Conservation (phyloP, 2,113 vertebrate species). For the Hemichromis elongatus region DNA sequence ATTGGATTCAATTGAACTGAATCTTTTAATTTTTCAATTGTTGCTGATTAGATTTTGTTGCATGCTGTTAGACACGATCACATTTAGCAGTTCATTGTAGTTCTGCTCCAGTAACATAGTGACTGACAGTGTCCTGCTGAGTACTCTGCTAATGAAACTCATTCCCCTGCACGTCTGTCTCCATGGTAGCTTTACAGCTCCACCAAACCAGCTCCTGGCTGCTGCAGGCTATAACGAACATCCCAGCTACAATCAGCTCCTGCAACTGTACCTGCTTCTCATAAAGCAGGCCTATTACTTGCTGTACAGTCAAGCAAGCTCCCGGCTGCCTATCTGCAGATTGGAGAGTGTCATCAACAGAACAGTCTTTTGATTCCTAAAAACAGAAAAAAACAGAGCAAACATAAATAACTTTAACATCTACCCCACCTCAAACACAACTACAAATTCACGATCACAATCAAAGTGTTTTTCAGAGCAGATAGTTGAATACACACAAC, state of each 20-base stretch:
- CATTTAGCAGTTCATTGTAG: background rate
- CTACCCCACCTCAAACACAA: background rate
- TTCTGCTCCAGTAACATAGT: slow-evolving; percentile 37
- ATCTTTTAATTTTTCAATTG: background rate
- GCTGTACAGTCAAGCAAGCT: background rate
- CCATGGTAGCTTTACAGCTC: slow-evolving; percentile 36
- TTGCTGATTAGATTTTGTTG: background rate
- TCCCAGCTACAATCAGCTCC: background rate
- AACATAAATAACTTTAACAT: background rate
- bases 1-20: background rate
- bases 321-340: background rate
- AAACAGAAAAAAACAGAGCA: background rate
- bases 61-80: background rate
- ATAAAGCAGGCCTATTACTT: background rate
- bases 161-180: slow-evolving; percentile 58
- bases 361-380: background rate
- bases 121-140: slow-evolving; percentile 49
- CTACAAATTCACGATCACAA: background rate
- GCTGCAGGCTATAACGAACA: background rate
- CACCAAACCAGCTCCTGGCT: background rate
- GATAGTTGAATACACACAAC: background rate
- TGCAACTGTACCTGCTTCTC: background rate
- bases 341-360: background rate
- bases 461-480: background rate
- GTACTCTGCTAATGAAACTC: slow-evolving; percentile 56